Evolutionary conservation across 2,888 invertebrate species (phyloP).

Genomic region (Caenorhabditis virilis): DNA sequence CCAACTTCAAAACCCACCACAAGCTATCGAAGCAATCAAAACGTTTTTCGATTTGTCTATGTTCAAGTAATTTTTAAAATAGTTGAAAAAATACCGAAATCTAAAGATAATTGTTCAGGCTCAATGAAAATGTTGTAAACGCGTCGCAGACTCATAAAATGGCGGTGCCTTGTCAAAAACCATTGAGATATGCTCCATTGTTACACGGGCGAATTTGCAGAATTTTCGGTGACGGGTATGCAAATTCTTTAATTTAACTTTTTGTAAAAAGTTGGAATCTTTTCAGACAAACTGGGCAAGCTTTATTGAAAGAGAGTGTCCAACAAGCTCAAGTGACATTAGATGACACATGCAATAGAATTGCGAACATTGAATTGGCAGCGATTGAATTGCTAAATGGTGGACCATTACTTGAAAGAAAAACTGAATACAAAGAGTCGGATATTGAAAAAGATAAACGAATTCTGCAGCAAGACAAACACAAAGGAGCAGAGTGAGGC

Average conservation of each 20-base stretch:
- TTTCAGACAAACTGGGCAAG: constrained; percentile 9
- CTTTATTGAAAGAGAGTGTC: constrained; percentile 22
- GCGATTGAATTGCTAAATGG: constrained; percentile 7
- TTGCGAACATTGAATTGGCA: constrained; percentile 30
- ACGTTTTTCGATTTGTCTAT: constrained; percentile 35
- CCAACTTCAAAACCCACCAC: constrained; percentile 10
- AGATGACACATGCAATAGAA: constrained; percentile 26
- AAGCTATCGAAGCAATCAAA: constrained; percentile 27
- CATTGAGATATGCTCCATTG: constrained; percentile 39
- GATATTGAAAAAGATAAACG: constrained; percentile 1
- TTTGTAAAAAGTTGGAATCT: constrained; percentile 4
- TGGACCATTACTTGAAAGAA: constrained; percentile 11
- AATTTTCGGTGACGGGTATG: constrained; percentile 35
- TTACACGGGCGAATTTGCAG: constrained; percentile 30
- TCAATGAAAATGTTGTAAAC: constrained; percentile 14
- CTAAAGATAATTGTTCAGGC: not conserved
- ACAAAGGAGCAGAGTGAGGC: constrained; percentile 2
- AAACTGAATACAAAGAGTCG: not conserved
- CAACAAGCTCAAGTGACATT: constrained; percentile 33
- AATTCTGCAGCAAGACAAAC: constrained; percentile 4
- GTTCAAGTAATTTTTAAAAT: constrained; percentile 15
- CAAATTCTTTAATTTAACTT: not conserved
- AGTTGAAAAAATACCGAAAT: not conserved
- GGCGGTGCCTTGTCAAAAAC: constrained; percentile 9
- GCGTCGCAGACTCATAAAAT: constrained; percentile 9